Conservation (phyloP, 2,113 vertebrate genomes). For the Phylloscopus trochilus region DNA sequence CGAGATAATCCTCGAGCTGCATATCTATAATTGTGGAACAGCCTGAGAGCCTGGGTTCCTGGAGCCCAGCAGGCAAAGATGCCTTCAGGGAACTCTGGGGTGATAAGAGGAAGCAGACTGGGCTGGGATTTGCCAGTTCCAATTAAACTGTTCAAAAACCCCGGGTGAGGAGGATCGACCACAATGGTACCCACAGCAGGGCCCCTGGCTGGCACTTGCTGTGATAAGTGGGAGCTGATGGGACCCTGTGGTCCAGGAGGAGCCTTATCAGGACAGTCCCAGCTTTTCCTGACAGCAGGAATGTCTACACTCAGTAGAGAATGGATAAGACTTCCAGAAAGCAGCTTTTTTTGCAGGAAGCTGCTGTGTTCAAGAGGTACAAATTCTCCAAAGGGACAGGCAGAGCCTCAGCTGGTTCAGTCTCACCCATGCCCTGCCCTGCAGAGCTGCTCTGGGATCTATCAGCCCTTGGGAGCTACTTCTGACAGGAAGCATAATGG, state of each 20-base stretch:
- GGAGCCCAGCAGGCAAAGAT: neutral
- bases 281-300: neutral
- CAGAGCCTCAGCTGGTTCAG: rapidly evolving
- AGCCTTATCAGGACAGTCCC: slow-evolving; percentile 18
- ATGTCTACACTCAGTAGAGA: neutral
- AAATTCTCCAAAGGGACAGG: neutral
- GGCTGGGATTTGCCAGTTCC: neutral
- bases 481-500: neutral
- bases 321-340: neutral
- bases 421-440: neutral
- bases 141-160: neutral
- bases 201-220: rapidly evolving
- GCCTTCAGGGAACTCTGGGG: neutral
- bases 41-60: neutral
- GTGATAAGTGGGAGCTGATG: slow-evolving; percentile 22
- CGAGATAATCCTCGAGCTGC: neutral
- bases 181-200: rapidly evolving
- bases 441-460: neutral
- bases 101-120: neutral
- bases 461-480: neutral
- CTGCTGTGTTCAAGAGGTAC: neutral
- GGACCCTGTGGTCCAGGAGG: neutral
- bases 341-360: neutral
- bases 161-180: neutral
- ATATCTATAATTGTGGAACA: neutral